These are phyloP conservation scores for Falco peregrinus DNA, from an alignment of 2,797 vertebrate genomes.

Conservation along the genomic window DNA sequence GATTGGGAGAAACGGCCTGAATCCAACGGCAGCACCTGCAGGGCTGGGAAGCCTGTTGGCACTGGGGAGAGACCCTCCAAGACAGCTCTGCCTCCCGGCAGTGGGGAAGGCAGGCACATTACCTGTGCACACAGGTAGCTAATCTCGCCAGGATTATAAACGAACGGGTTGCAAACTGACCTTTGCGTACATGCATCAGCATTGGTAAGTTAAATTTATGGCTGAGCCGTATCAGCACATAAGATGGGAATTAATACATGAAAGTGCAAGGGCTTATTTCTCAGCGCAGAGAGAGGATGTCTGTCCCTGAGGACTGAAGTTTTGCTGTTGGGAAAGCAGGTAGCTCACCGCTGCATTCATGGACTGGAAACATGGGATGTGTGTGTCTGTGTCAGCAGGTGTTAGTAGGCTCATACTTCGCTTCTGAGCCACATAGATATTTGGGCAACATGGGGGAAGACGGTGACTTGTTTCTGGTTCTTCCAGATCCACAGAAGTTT, in stretches of 20 bases:
- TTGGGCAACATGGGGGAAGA: background rate
- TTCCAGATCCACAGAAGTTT: background rate
- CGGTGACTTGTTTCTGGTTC: background rate
- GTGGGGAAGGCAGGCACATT: fast-evolving
- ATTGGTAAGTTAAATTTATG: background rate
- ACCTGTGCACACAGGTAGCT: background rate
- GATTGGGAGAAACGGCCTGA: background rate
- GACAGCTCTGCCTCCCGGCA: background rate
- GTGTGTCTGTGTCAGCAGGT: background rate
- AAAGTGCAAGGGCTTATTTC: background rate
- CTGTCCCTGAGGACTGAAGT: background rate
- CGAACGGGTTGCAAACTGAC: background rate
- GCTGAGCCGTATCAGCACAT: background rate
- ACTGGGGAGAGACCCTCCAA: background rate
- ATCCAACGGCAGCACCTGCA: background rate
- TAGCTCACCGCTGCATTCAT: background rate
- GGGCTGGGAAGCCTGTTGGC: background rate
- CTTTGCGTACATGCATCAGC: background rate
- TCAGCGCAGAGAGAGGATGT: background rate
- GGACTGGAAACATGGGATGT: background rate
- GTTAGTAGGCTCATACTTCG: background rate
- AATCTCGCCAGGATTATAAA: background rate
- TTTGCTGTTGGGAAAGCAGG: background rate
- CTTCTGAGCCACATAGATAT: background rate
- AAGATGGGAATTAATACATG: background rate